Evolutionary conservation across 2,888 invertebrate genomes (phyloP).

Genomic region (Cerastoderma edule): DNA sequence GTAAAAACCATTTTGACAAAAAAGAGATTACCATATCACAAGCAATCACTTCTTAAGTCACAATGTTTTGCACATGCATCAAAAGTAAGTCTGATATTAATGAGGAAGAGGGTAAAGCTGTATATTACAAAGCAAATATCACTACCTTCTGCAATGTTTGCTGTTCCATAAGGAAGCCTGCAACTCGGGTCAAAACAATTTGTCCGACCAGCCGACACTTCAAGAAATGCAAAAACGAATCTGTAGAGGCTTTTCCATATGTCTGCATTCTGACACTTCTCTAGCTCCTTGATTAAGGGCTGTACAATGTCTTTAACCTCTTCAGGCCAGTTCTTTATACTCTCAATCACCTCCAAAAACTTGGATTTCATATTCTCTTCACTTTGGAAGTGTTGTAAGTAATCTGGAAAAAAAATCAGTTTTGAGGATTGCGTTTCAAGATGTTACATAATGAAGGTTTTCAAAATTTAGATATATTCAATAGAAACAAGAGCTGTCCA

Average conservation of each 20-base stretch:
- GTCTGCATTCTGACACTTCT: constrained; percentile 34
- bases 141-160: no score
- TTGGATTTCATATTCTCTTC: constrained; percentile 23
- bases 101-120: no score
- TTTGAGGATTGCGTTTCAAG: no score
- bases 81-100: no score
- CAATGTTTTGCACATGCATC: no score
- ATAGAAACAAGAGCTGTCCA: no score
- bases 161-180: constrained; percentile 27
- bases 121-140: no score
- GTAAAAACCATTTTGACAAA: no score
- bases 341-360: constrained; percentile 21
- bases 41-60: no score
- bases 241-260: constrained; percentile 46
- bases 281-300: constrained; percentile 37
- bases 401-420: constrained; percentile 6
- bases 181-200: constrained; percentile 11
- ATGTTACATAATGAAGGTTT: no score
- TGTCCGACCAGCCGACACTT: neutral
- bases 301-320: constrained; percentile 32
- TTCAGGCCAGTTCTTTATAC: constrained; percentile 28
- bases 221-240: constrained; percentile 43
- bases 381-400: constrained; percentile 2
- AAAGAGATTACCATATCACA: no score
- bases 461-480: no score